Evolutionary conservation across 1,140 invertebrate species (phyloP).

Genomic region (Drosophila kurseongensis): DNA sequence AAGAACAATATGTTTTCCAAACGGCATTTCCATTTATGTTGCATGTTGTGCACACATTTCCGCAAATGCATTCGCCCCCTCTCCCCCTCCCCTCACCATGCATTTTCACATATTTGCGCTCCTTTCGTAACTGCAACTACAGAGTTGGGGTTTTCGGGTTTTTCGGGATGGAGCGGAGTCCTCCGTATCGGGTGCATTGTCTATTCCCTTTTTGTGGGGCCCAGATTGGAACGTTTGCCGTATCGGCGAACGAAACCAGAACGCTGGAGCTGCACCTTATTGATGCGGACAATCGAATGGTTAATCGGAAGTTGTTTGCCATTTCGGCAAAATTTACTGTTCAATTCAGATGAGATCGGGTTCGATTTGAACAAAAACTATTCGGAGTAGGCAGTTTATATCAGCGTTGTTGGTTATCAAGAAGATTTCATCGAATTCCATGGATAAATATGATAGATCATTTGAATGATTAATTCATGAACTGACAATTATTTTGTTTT

Average conservation of each 20-base stretch:
- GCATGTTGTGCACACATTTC: conserved; percentile 82
- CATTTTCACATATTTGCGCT: conserved; percentile 65
- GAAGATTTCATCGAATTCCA: too few species aligned
- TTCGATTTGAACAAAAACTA: neutral
- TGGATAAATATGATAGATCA: too few species aligned
- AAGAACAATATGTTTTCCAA: conserved; percentile 83
- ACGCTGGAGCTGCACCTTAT: conserved; percentile 20
- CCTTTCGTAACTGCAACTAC: conserved; percentile 42
- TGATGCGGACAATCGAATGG: conserved; percentile 43
- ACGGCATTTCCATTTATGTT: conserved; percentile 82
- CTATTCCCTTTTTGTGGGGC: conserved; percentile 54
- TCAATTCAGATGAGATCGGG: conserved; percentile 1
- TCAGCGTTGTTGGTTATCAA: too few species aligned
- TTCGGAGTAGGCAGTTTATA: too few species aligned
- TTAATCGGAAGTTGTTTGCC: conserved; percentile 47
- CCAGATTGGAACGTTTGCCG: conserved; percentile 46
- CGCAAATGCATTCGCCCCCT: conserved; percentile 65
- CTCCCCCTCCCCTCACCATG: neutral
- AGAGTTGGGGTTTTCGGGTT: conserved; percentile 39
- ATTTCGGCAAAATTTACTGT: conserved; percentile 20
- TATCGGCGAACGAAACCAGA: conserved; percentile 30
- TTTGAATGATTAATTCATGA: too few species aligned
- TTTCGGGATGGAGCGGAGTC: conserved; percentile 8
- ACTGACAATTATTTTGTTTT: too few species aligned
- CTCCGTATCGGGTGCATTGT: conserved; percentile 38